Evolutionary conservation across 1,140 invertebrate species (phyloP).

Genomic region (Myzus persicae): DNA sequence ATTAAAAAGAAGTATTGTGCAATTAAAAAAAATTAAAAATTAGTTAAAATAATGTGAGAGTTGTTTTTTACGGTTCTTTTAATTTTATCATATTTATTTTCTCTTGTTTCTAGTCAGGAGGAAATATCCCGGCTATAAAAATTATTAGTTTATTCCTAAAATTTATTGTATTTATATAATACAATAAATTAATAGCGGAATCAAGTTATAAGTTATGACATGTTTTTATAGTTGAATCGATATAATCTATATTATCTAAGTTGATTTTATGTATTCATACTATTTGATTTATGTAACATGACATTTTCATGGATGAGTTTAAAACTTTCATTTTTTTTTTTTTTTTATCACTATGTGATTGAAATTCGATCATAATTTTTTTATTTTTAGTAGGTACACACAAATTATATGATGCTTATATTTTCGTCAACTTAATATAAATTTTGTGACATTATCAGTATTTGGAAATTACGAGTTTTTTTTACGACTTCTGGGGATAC

Average conservation of each 20-base stretch:
- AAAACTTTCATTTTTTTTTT: neutral
- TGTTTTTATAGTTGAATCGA: neutral
- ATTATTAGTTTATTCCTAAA: neutral
- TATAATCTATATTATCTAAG: neutral
- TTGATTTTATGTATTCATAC: constrained; percentile 5
- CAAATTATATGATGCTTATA: neutral
- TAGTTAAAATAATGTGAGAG: neutral
- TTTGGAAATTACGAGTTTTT: constrained; percentile 29
- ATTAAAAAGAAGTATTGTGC: neutral
- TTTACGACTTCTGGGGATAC: neutral
- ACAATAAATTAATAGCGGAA: neutral
- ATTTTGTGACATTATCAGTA: constrained; percentile 26
- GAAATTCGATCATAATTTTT: neutral
- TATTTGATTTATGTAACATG: neutral
- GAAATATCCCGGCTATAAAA: neutral
- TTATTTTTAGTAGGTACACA: neutral
- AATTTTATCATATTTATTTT: neutral
- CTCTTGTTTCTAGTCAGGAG: no score
- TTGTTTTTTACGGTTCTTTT: neutral
- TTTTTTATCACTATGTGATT: neutral
- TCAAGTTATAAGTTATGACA: neutral
- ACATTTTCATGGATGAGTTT: neutral
- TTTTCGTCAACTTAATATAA: constrained; percentile 21
- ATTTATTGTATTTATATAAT: neutral
- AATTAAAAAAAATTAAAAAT: neutral